Base-by-base conservation (phyloP, 2,888 invertebrate genomes). In the Neoitamus cyanurus region DNA sequence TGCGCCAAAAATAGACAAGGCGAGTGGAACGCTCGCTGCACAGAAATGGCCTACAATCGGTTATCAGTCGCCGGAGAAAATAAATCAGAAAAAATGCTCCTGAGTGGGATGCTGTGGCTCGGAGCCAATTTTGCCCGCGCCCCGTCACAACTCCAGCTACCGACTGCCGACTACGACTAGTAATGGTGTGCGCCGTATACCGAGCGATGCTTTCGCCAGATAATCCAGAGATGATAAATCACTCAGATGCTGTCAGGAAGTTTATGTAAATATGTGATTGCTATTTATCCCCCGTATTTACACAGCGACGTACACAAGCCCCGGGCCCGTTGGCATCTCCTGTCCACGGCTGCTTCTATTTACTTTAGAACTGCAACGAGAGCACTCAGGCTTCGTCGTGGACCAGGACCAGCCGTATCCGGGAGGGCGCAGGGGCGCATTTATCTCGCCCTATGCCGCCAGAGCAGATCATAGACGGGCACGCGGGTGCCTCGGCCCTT, bases 191-290 rank as follows among this genome's bases (percentile, higher is more conserved):
- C 15, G 46, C 34, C 20, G 31, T 69, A 25, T 4, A 80, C 58
- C 34, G 58, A 34, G 25, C 78, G 78, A 80, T 80, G 78, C 83
- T 83, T 83, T 75, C 73, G 48, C 58, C 48, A 48, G 83, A 83
- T 83, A 83, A 83, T 83, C 58, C 73, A 58, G 15, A 75, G 37
- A 83, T 83, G 75, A 83, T 83, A 83, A 83, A 83, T 83, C 73
- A 83, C 73, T 73, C 83, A 73, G 83, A 46, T 75, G 83, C 83
- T 83, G 83, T 83, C 83, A 75, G 83, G 82, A 83, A 83, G 72
- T 83, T 83, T 83, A 73, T 48, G 73, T 83, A 83, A 83, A 83
- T 83, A 83, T 83, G 46, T 83, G 73, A 72, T 72, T 83, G 72
- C 48, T 72, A 83, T 83, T 82, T 82, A 82, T 82, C 69, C 37